A percentile compares a stretch with the other conserved stretches of the same genome.
Conservation (phyloP, 2,888 invertebrate genomes). For the Sipunculus nudus region DNA sequence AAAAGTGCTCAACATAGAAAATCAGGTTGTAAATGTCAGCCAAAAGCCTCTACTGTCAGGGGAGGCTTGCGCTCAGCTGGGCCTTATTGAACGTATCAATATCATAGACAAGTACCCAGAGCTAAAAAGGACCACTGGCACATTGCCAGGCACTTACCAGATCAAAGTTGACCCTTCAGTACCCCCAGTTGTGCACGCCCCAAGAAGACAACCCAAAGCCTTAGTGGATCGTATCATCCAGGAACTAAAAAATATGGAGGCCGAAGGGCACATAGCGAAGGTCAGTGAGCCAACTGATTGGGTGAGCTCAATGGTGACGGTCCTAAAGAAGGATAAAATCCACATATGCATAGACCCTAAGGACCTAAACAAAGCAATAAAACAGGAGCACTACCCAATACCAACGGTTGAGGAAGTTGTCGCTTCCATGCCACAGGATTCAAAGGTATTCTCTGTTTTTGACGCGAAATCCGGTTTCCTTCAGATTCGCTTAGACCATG, state of each 20-base stretch:
- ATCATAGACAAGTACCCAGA: no score
- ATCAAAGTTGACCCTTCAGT: slow-evolving; percentile 25
- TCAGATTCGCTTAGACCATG: slow-evolving; percentile 39
- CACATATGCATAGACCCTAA: slow-evolving; percentile 40
- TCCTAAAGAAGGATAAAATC: slow-evolving; percentile 35
- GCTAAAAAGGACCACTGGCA: background rate
- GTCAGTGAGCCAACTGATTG: slow-evolving; percentile 40
- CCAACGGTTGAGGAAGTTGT: slow-evolving; percentile 42
- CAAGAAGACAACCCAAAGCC: slow-evolving; percentile 25
- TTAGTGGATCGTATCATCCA: slow-evolving; percentile 18
- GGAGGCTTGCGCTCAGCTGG: no score
- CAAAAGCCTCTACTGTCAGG: no score
- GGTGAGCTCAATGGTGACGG: slow-evolving; percentile 42
- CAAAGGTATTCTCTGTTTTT: slow-evolving; percentile 40
- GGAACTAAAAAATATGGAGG: slow-evolving; percentile 42
- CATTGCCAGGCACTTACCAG: no score
- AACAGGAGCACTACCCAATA: slow-evolving; percentile 37
- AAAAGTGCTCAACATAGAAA: no score
- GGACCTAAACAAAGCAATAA: slow-evolving; percentile 36
- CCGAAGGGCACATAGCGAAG: slow-evolving; percentile 32
- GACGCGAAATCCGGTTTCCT: slow-evolving; percentile 43
- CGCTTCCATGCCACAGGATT: slow-evolving; percentile 31
- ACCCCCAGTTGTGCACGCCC: slow-evolving; percentile 25
- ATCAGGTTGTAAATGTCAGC: no score
- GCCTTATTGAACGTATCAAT: no score